phyloP scores from a whole-genome alignment of 2,113 vertebrate genomes.

The Tyto alba region DNA sequence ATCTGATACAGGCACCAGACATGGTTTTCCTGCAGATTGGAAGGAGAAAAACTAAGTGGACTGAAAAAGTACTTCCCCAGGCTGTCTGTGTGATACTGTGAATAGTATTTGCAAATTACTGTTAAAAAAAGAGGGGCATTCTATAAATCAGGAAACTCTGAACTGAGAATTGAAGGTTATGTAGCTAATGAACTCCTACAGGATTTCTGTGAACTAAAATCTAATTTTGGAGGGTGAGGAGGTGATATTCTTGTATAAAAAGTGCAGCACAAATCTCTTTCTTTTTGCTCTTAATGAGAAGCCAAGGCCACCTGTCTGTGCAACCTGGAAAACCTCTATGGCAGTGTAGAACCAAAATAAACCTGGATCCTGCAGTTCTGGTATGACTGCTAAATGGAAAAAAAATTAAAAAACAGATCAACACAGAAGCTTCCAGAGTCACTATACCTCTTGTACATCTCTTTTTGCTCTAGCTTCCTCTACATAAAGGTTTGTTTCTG shows the following conservation, averaged over 20 bases:
- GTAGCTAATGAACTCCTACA: neutral
- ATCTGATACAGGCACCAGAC: neutral
- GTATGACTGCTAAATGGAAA: neutral
- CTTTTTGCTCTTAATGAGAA: neutral
- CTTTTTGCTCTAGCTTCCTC: neutral
- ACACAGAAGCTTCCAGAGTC: neutral
- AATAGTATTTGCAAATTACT: neutral
- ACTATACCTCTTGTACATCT: fast-evolving
- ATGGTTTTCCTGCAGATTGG: neutral
- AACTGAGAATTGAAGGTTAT: neutral
- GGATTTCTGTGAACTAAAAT: neutral
- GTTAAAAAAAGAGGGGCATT: neutral
- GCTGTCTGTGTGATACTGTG: neutral
- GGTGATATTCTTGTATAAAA: neutral
- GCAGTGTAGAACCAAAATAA: neutral
- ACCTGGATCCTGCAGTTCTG: neutral
- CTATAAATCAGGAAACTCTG: neutral
- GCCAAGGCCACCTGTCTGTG: neutral
- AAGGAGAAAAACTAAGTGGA: neutral
- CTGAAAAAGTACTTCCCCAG: neutral
- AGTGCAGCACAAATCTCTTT: neutral
- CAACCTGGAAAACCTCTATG: neutral
- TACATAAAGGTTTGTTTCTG: neutral
- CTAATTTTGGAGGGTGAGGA: neutral
- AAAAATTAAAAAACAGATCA: neutral